Evolutionary conservation across 2,113 vertebrate species (phyloP).

Genomic region (Felis catus): DNA sequence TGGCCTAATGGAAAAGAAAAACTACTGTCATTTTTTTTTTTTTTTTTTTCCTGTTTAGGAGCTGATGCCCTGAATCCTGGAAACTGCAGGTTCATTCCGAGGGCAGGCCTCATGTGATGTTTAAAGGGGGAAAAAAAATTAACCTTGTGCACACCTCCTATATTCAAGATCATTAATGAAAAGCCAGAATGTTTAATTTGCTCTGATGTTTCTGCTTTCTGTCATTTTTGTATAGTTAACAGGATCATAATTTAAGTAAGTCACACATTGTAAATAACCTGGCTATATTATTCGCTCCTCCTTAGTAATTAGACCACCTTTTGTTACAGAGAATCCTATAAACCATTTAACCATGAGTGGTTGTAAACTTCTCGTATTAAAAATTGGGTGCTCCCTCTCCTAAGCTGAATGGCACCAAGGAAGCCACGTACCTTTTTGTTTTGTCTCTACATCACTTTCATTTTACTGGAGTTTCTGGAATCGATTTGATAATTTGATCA

Average conservation of each 20-base stretch:
- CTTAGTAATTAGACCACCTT: slow-evolving; percentile 84
- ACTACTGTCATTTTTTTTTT: slow-evolving; percentile 72
- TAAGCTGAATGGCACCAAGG: slow-evolving; percentile 66
- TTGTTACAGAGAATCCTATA: slow-evolving; percentile 84
- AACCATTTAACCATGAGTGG: slow-evolving; percentile 82
- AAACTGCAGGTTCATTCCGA: slow-evolving; percentile 80
- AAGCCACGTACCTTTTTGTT: slow-evolving; percentile 64
- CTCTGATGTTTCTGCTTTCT: slow-evolving; percentile 83
- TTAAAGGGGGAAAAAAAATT: slow-evolving; percentile 74
- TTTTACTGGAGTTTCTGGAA: slow-evolving; percentile 45
- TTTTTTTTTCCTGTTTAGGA: slow-evolving; percentile 64
- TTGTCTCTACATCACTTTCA: neutral
- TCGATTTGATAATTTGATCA: slow-evolving; percentile 39
- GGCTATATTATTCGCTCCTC: slow-evolving; percentile 80
- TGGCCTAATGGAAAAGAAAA: slow-evolving; percentile 81
- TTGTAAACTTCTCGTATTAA: slow-evolving; percentile 84
- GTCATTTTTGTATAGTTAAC: slow-evolving; percentile 86
- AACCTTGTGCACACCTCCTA: slow-evolving; percentile 77
- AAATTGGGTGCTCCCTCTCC: slow-evolving; percentile 75
- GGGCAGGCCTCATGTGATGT: slow-evolving; percentile 82
- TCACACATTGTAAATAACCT: slow-evolving; percentile 87
- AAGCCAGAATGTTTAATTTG: slow-evolving; percentile 81
- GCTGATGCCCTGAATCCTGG: slow-evolving; percentile 71
- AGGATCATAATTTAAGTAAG: slow-evolving; percentile 86
- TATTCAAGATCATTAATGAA: slow-evolving; percentile 83